Conservation (phyloP, 1,140 invertebrate species). For the Achatina immaculata region DNA sequence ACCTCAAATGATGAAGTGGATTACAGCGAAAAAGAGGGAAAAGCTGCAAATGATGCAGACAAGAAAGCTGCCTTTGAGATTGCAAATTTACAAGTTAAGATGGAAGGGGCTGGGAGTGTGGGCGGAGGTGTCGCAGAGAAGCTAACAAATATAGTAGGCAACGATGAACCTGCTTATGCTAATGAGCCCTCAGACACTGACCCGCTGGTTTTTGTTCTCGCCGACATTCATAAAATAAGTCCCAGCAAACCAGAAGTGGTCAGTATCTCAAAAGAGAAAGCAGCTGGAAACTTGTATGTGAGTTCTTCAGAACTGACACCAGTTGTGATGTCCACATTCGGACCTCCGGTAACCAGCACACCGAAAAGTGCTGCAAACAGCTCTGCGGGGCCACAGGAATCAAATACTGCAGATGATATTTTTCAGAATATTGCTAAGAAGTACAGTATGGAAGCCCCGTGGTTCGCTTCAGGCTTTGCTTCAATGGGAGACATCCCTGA, state of each 20-base stretch:
- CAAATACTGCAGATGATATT: background rate
- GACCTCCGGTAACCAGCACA: background rate
- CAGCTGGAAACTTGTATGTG: slow-evolving; percentile 27
- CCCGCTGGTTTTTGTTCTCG: slow-evolving; percentile 27
- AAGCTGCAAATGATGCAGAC: background rate
- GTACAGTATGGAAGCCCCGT: background rate
- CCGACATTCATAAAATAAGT: slow-evolving; percentile 40
- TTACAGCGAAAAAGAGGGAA: background rate
- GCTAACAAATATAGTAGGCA: background rate
- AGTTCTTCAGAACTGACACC: slow-evolving; percentile 22
- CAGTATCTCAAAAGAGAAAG: slow-evolving; percentile 10
- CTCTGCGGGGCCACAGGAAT: background rate
- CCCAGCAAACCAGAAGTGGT: background rate
- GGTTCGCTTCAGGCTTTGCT: slow-evolving; percentile 15
- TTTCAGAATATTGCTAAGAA: slow-evolving; percentile 16
- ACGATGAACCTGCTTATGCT: slow-evolving; percentile 2
- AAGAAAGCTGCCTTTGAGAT: background rate
- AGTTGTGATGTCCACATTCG: slow-evolving; percentile 28
- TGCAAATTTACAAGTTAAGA: background rate
- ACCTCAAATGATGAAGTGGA: slow-evolving; percentile 29
- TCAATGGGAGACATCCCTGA: slow-evolving; percentile 43
- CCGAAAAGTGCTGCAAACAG: background rate
- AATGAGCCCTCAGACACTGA: slow-evolving; percentile 36
- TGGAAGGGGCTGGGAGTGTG: background rate
- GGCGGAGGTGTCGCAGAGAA: slow-evolving; percentile 17